Conservation (phyloP, 2,113 vertebrate species). For the Eretmochelys imbricata region DNA sequence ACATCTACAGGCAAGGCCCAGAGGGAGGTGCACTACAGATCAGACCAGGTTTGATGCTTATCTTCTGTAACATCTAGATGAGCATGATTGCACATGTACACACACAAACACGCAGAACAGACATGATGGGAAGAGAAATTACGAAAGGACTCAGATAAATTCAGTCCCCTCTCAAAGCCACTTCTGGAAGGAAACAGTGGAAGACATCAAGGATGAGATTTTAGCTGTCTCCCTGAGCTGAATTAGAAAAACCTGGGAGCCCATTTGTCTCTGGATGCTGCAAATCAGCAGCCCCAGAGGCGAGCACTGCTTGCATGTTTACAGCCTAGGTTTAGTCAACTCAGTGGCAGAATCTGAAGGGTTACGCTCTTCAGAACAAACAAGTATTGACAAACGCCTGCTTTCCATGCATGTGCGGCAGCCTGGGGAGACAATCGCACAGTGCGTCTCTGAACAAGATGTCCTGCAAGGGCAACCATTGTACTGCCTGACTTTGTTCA, state of each 20-base stretch:
- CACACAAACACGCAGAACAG: not conserved
- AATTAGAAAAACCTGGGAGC: not conserved
- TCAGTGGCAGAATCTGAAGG: fast-evolving
- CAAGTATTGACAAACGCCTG: fast-evolving
- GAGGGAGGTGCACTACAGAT: not conserved
- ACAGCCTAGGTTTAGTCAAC: not conserved
- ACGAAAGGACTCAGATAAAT: not conserved
- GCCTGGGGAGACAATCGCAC: not conserved
- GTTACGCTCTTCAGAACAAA: not conserved
- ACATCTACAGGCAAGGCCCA: not conserved
- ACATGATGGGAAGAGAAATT: not conserved
- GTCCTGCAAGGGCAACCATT: not conserved
- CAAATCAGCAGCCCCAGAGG: not conserved
- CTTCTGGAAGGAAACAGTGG: not conserved
- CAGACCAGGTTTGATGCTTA: not conserved
- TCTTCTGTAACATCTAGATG: not conserved
- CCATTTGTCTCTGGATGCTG: fast-evolving
- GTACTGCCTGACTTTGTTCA: not conserved
- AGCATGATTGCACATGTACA: not conserved
- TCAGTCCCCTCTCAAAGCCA: not conserved
- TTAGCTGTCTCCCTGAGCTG: not conserved
- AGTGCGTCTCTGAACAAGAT: not conserved
- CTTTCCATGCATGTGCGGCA: fast-evolving
- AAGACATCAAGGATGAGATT: not conserved
- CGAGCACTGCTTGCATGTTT: fast-evolving